Evolutionary conservation across 1,140 invertebrate genomes (phyloP).

Genomic region (Diabrotica undecimpunctata): DNA sequence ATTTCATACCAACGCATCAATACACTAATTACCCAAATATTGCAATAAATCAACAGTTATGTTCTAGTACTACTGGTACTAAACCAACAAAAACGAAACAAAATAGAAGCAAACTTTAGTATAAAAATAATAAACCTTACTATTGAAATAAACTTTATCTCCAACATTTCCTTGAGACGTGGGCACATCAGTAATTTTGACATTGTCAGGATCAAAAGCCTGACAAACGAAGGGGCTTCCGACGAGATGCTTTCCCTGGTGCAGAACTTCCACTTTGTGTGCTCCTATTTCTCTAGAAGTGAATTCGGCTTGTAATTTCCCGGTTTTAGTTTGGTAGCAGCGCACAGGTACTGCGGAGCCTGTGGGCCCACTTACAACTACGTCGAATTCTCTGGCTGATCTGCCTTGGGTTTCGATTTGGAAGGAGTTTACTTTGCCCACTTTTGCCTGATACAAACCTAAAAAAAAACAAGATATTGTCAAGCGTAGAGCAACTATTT

Average conservation of each 20-base stretch:
- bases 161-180: constrained; percentile 78
- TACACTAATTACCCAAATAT: too few relatives aligned
- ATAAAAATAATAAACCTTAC: constrained; percentile 52
- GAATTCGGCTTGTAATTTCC: constrained; percentile 87
- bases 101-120: constrained; percentile 5
- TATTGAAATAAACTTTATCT: constrained; percentile 78
- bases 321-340: constrained; percentile 94
- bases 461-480: constrained; percentile 1
- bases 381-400: constrained; percentile 85
- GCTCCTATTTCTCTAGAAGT: constrained; percentile 74
- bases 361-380: constrained; percentile 82
- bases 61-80: too few relatives aligned
- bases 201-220: constrained; percentile 75
- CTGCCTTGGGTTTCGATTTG: constrained; percentile 83
- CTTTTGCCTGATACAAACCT: constrained; percentile 77
- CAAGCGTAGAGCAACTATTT: not conserved
- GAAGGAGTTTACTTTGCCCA: constrained; percentile 78
- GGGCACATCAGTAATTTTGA: constrained; percentile 63
- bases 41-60: too few relatives aligned
- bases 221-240: constrained; percentile 96
- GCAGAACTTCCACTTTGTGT: constrained; percentile 78
- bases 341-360: constrained; percentile 87
- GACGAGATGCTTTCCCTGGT: constrained; percentile 84
- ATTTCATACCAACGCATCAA: too few relatives aligned
- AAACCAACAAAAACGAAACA: not conserved